Percentiles rank a stretch among this genome's conserved stretches.
Evolutionary conservation across 2,888 invertebrate species (phyloP).

Genomic region (Ophion ellenae): DNA sequence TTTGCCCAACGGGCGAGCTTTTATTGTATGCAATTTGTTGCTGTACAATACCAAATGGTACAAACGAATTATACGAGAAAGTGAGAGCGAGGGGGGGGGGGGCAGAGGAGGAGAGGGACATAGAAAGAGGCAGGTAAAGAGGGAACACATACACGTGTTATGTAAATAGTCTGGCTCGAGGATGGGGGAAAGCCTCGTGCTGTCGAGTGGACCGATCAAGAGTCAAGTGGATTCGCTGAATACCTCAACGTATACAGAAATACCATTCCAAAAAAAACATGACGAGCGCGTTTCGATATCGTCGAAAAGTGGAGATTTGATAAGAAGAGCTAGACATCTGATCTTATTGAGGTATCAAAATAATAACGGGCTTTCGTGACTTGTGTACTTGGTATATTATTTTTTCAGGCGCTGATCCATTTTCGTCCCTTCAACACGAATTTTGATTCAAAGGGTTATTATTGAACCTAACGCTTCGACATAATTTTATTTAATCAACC

Average conservation of each 20-base stretch:
- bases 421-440: too few species aligned
- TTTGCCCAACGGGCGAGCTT: conserved; percentile 29
- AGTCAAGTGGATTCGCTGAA: conserved; percentile 59
- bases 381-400: too few species aligned
- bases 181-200: conserved; percentile 33
- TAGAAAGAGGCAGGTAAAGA: background rate
- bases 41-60: conserved; percentile 34
- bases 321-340: too few species aligned
- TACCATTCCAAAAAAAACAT: background rate
- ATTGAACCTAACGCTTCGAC: too few species aligned
- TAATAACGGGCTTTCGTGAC: too few species aligned
- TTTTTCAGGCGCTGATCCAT: too few species aligned
- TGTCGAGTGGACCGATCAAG: conserved; percentile 54
- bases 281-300: too few species aligned
- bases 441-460: too few species aligned
- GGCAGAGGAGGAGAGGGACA: background rate
- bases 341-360: too few species aligned
- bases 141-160: conserved; percentile 54
- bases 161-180: conserved; percentile 48
- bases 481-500: too few species aligned
- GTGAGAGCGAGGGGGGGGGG: background rate
- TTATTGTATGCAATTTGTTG: conserved; percentile 52
- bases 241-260: conserved; percentile 29
- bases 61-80: conserved; percentile 1
- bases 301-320: too few species aligned